phyloP scores from a whole-genome alignment of 1,140 invertebrate species.

The Orius laevigatus region DNA sequence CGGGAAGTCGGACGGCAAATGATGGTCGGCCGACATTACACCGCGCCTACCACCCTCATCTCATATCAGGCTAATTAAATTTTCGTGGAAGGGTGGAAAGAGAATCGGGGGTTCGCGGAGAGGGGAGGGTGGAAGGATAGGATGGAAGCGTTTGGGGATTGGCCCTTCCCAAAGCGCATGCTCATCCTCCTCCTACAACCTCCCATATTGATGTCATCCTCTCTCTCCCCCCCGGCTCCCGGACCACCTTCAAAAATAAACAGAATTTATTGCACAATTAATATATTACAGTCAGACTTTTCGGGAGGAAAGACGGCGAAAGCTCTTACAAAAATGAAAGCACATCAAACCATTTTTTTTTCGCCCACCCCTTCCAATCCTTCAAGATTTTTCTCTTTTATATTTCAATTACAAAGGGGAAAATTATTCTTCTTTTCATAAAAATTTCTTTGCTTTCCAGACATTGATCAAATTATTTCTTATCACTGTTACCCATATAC shows the following conservation, averaged over 20 bases:
- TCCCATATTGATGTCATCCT: slow-evolving; percentile 12
- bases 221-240: not conserved
- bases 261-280: slow-evolving; percentile 1
- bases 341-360: too few species aligned
- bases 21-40: slow-evolving; percentile 8
- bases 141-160: slow-evolving; percentile 29
- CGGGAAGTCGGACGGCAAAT: slow-evolving; percentile 10
- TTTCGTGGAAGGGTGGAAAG: not conserved
- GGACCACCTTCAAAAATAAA: not conserved
- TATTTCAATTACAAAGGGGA: too few species aligned
- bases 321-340: too few species aligned
- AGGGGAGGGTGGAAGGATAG: slow-evolving; percentile 20
- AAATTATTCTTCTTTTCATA: too few species aligned
- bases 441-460: too few species aligned
- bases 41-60: slow-evolving; percentile 5
- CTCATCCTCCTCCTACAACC: slow-evolving; percentile 24
- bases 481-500: too few species aligned
- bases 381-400: too few species aligned
- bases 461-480: too few species aligned
- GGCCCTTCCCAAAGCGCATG: slow-evolving; percentile 32
- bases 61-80: slow-evolving; percentile 8
- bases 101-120: slow-evolving; percentile 1
- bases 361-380: too few species aligned
- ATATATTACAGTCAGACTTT: not conserved
- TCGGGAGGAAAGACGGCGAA: too few species aligned